Evolutionary conservation across 2,797 vertebrate species (phyloP).

Genomic region (Sebastes umbrosus): DNA sequence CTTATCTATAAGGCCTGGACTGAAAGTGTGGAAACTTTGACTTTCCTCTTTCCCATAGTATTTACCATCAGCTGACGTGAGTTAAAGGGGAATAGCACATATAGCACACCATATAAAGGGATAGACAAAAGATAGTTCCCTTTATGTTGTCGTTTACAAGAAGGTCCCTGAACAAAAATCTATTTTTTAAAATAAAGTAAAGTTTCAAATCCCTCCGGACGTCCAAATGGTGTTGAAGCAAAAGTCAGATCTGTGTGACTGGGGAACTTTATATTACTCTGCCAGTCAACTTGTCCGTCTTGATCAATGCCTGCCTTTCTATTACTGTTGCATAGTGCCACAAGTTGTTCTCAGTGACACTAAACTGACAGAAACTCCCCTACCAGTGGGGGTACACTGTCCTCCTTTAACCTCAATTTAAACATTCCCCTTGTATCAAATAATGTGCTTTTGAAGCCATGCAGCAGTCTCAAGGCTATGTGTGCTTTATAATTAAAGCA

Average conservation of each 20-base stretch:
- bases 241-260: not conserved
- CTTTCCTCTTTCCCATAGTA: conserved; percentile 24
- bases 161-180: not conserved
- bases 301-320: not conserved
- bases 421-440: not conserved
- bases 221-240: not conserved
- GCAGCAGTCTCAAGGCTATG: conserved; percentile 14
- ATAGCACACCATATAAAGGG: not conserved
- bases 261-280: not conserved
- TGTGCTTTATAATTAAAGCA: conserved; percentile 56
- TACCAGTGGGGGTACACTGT: not conserved
- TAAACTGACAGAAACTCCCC: not conserved
- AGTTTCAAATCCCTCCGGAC: not conserved
- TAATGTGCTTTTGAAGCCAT: not conserved
- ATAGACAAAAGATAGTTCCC: not conserved
- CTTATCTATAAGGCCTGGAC: not conserved
- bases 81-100: conserved; percentile 7
- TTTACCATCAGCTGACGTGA: conserved; percentile 12
- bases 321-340: not conserved
- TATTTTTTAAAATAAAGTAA: not conserved
- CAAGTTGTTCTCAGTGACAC: not conserved
- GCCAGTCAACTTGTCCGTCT: not conserved
- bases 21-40: conserved; percentile 33
- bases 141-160: not conserved
- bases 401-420: not conserved